Conservation (phyloP, 2,113 vertebrate species). For the Rallus limicola region DNA sequence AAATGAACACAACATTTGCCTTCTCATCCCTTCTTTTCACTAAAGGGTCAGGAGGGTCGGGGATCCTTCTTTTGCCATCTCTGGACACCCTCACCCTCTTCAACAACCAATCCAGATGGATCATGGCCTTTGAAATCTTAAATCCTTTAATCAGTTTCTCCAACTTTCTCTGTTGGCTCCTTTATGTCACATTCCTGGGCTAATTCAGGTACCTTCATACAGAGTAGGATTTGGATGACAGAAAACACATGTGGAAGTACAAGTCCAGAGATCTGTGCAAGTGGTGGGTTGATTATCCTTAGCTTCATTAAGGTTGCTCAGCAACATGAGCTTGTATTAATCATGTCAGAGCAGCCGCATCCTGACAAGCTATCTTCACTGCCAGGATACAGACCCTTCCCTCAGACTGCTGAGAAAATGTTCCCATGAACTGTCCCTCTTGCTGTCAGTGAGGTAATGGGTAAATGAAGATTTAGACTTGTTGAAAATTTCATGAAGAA, state of each 20-base stretch:
- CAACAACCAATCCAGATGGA: slow-evolving; percentile 49
- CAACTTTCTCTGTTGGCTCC: slow-evolving; percentile 29
- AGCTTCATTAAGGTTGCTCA: slow-evolving; percentile 61
- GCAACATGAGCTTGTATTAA: slow-evolving; percentile 56
- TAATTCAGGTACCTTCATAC: slow-evolving; percentile 41
- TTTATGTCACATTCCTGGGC: slow-evolving; percentile 49
- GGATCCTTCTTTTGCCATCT: slow-evolving; percentile 45
- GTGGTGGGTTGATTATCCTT: slow-evolving; percentile 27
- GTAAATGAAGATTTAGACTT: background rate
- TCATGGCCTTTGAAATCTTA: slow-evolving; percentile 59
- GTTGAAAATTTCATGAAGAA: background rate
- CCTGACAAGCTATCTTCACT: slow-evolving; percentile 33
- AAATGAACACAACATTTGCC: slow-evolving; percentile 66
- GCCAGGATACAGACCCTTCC: slow-evolving; percentile 36
- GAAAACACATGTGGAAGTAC: slow-evolving; percentile 46
- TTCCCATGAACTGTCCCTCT: slow-evolving; percentile 17
- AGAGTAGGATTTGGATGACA: background rate
- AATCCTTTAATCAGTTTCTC: slow-evolving; percentile 61
- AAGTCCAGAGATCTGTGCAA: slow-evolving; percentile 27
- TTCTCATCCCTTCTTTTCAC: slow-evolving; percentile 62
- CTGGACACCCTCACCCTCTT: slow-evolving; percentile 47
- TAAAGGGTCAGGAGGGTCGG: slow-evolving; percentile 60
- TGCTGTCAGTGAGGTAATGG: background rate
- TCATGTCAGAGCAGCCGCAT: slow-evolving; percentile 21
- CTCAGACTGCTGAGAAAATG: background rate